These are phyloP conservation scores for Cryptoblepharus egeriae DNA, from an alignment of 2,797 vertebrate genomes.

Conservation along the genomic window DNA sequence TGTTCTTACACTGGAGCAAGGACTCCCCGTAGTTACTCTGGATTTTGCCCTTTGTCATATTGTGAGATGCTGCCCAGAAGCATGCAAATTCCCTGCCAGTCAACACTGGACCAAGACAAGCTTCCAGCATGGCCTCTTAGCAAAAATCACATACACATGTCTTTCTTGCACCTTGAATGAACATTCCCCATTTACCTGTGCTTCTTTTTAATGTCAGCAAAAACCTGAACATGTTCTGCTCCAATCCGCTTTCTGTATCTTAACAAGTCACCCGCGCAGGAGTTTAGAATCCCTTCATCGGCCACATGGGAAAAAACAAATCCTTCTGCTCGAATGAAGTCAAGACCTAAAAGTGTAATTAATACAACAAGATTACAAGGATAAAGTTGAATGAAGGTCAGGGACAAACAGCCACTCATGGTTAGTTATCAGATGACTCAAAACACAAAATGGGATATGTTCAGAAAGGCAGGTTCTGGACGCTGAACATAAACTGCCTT, in stretches of 20 bases:
- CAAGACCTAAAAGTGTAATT: constrained; percentile 76
- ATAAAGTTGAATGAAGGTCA: constrained; percentile 20
- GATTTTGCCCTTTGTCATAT: no score
- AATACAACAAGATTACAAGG: constrained; percentile 10
- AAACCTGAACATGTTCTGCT: constrained; percentile 86
- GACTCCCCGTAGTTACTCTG: no score
- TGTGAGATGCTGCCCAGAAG: neutral
- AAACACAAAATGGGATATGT: neutral
- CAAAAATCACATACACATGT: neutral
- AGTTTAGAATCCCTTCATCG: constrained; percentile 86
- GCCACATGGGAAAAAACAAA: constrained; percentile 87
- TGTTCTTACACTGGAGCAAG: no score
- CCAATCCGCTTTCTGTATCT: constrained; percentile 85
- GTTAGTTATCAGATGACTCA: neutral
- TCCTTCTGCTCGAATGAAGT: constrained; percentile 86
- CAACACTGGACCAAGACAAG: neutral
- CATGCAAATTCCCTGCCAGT: neutral
- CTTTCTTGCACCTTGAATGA: neutral
- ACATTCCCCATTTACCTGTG: constrained; percentile 79
- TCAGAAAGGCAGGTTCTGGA: neutral
- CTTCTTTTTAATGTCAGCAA: constrained; percentile 92
- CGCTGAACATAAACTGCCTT: neutral
- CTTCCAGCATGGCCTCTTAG: neutral
- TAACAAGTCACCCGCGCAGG: constrained; percentile 86
- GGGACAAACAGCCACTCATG: neutral